Conservation (phyloP, 2,888 invertebrate species). For the Galerucella calmariensis region DNA sequence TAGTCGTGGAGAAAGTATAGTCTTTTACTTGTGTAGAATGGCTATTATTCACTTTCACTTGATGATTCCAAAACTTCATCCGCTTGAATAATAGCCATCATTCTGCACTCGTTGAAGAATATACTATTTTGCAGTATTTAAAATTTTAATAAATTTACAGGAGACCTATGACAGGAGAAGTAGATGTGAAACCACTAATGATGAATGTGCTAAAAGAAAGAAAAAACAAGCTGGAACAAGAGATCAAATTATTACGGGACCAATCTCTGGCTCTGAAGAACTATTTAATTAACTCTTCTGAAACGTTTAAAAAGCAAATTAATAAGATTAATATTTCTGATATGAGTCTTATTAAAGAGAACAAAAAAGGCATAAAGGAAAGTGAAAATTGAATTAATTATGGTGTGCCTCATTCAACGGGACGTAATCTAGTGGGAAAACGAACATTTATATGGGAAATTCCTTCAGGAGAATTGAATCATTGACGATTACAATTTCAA, state of each 20-base stretch:
- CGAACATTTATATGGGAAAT: too few relatives aligned
- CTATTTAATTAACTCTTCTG: slow-evolving; percentile 24
- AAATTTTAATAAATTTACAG: slow-evolving; percentile 22
- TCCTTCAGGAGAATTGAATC: too few relatives aligned
- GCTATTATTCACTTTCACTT: too few relatives aligned
- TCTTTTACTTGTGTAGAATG: too few relatives aligned
- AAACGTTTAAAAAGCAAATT: slow-evolving; percentile 23
- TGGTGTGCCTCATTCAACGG: neutral
- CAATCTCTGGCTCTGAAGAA: slow-evolving; percentile 24
- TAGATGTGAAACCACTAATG: slow-evolving; percentile 32
- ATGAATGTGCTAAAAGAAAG: slow-evolving; percentile 22
- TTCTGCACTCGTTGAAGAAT: too few relatives aligned
- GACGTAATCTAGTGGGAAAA: too few relatives aligned
- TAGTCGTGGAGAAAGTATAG: too few relatives aligned
- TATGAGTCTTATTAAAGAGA: neutral
- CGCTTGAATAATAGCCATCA: too few relatives aligned
- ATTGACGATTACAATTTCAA: too few relatives aligned
- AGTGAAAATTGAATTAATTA: neutral
- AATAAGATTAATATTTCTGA: slow-evolving; percentile 24
- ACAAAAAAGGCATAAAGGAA: neutral
- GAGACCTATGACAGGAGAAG: slow-evolving; percentile 39
- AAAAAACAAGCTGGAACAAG: slow-evolving; percentile 29
- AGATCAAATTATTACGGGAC: slow-evolving; percentile 30
- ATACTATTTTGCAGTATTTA: neutral
- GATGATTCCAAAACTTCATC: too few relatives aligned